Base-by-base conservation (phyloP, 1,140 invertebrate genomes). In the Prorops nasuta region DNA sequence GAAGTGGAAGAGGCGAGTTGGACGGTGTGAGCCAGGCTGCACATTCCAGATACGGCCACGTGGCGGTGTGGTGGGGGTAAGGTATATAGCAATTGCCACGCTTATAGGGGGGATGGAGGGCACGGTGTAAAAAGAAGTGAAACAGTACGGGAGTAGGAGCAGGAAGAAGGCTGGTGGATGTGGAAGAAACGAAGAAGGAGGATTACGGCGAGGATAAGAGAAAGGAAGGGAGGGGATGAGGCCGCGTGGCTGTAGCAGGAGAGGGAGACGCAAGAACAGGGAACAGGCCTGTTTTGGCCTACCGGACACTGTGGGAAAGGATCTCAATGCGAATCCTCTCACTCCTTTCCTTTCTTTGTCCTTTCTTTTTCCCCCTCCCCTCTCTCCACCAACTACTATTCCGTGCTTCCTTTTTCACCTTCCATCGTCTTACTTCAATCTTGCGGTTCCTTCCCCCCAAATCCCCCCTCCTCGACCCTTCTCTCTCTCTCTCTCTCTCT, bases 271-370 rank as follows among this genome's bases (percentile, higher is more conserved):
- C 22, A 31, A n/a, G n/a, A 31, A 16, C 20, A 32, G 39, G 18
- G 18, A 44, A 56, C 43, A 51, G 42, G 44, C 60, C 57, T 36
- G 58, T 58, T 60, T 60, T 42, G 52, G 57, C 54, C 63, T 64
- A 67, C 66, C 58, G 64, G 68, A 67, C 68, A 71, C 71, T 72
- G 71, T 74, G 72, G 71, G 71, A 74, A 73, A 67, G 44, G 52
- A 62, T 64, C 60, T 60, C 59, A 66, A 69, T 66, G 60, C 58
- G 58, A 40, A 55, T 56, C 57, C 46, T 49, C 40, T 28, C 28
- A 20, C 16, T 3, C 4, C 10, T 10, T 28, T 10, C 4, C 24
- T 28, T 28, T 10, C 24, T 28, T 28, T 10, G 24, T 6, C 24
- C 24, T 6, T 6, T 28, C 10, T 28, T 3, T 19, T 40, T 3